Evolutionary conservation across 2,797 vertebrate species (phyloP).

Genomic region (Cephalopachus bancanus): DNA sequence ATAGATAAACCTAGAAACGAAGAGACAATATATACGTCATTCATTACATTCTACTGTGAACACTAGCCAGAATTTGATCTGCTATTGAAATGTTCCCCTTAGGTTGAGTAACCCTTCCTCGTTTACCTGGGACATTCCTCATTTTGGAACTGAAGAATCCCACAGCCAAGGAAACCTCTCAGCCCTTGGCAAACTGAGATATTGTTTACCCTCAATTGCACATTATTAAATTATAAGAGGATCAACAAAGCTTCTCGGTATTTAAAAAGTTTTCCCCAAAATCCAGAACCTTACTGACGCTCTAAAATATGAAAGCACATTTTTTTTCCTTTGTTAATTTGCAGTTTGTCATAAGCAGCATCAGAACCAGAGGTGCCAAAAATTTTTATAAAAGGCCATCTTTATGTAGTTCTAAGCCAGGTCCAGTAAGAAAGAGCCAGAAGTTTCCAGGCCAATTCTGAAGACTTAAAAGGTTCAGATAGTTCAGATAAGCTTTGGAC

Average conservation of each 20-base stretch:
- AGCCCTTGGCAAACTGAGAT: neutral
- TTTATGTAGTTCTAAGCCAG: constrained; percentile 62
- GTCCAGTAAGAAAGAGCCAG: constrained; percentile 74
- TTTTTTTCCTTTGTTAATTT: constrained; percentile 56
- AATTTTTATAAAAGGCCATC: constrained; percentile 68
- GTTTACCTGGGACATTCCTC: neutral
- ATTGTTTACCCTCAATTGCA: neutral
- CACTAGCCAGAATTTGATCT: constrained; percentile 33
- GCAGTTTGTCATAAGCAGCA: constrained; percentile 62
- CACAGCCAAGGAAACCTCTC: neutral
- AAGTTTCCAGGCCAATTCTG: constrained; percentile 76
- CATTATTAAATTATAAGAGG: neutral
- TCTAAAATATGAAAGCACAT: constrained; percentile 3
- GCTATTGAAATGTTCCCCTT: neutral
- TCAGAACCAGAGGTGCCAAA: constrained; percentile 74
- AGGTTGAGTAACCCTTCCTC: neutral
- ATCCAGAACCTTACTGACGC: neutral
- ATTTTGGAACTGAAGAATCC: neutral
- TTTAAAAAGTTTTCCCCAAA: neutral
- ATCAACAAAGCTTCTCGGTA: neutral
- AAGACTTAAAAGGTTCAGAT: constrained; percentile 84
- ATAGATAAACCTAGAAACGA: constrained; percentile 33
- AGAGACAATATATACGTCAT: neutral
- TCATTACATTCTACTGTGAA: neutral
- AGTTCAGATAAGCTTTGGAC: constrained; percentile 83